Conservation (phyloP, 2,113 vertebrate species). For the Rutilus rutilus region DNA sequence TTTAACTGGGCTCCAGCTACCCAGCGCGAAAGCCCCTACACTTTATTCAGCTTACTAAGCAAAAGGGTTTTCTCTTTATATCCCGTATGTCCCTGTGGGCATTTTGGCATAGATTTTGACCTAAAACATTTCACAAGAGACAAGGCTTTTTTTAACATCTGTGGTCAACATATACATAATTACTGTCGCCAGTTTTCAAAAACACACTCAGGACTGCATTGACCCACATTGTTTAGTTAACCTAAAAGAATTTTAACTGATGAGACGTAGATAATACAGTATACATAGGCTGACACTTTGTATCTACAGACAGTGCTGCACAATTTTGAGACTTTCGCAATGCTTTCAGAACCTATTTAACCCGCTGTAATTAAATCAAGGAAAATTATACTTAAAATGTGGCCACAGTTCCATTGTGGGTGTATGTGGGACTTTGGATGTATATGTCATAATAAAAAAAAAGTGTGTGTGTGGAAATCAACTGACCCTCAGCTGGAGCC, state of each 20-base stretch:
- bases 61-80: neutral
- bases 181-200: neutral
- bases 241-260: neutral
- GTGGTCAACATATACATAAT: neutral
- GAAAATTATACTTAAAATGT: neutral
- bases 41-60: constrained; percentile 15
- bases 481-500: constrained; percentile 60
- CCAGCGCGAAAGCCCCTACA: neutral
- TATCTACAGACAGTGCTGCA: neutral
- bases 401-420: neutral
- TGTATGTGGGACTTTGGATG: neutral
- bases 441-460: neutral
- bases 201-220: neutral
- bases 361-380: constrained; percentile 2
- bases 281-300: neutral
- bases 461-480: neutral
- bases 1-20: too few relatives aligned
- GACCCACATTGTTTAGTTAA: neutral
- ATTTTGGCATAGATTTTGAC: neutral
- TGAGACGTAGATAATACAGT: too few relatives aligned
- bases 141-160: too few relatives aligned
- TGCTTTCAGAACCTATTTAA: constrained; percentile 3
- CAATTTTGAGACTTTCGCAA: neutral
- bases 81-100: neutral
- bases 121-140: neutral